Evolutionary conservation across 1,140 invertebrate species (phyloP).

Genomic region (Cyclina sinensis): DNA sequence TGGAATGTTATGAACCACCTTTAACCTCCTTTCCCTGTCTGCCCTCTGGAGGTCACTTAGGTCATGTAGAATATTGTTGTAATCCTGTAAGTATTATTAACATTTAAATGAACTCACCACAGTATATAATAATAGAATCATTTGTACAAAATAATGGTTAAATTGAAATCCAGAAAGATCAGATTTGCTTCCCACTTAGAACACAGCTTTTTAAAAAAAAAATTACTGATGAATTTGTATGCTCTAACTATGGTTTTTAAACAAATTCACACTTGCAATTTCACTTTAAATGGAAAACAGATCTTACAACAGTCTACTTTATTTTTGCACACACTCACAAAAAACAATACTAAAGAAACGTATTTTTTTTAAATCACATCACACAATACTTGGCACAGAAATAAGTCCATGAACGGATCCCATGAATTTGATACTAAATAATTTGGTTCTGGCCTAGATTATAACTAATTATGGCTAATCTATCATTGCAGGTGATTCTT

Average conservation of each 20-base stretch:
- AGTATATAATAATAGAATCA: background rate
- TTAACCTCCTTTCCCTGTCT: conserved; percentile 81
- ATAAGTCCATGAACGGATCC: background rate
- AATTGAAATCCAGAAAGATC: no score
- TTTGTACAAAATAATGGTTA: no score
- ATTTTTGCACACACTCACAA: no score
- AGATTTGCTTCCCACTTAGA: background rate
- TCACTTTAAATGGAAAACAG: no score
- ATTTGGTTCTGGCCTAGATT: background rate
- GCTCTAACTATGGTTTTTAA: background rate
- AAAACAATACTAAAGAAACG: no score
- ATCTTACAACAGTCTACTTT: no score
- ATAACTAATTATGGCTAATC: conserved; percentile 3
- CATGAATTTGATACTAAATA: conserved; percentile 1
- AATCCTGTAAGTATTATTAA: conserved; percentile 78
- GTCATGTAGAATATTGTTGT: conserved; percentile 84
- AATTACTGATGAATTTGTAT: no score
- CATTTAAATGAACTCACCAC: background rate
- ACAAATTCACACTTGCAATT: no score
- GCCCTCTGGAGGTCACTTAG: conserved; percentile 84
- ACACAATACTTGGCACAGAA: conserved; percentile 1
- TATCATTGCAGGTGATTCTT: background rate
- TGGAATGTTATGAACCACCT: conserved; percentile 83
- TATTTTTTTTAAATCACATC: no score
- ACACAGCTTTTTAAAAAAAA: no score